A percentile compares a stretch with the other conserved stretches of the same genome.
phyloP scores from a whole-genome alignment of 2,888 invertebrate species.

The Scaptomyza tumidula region DNA sequence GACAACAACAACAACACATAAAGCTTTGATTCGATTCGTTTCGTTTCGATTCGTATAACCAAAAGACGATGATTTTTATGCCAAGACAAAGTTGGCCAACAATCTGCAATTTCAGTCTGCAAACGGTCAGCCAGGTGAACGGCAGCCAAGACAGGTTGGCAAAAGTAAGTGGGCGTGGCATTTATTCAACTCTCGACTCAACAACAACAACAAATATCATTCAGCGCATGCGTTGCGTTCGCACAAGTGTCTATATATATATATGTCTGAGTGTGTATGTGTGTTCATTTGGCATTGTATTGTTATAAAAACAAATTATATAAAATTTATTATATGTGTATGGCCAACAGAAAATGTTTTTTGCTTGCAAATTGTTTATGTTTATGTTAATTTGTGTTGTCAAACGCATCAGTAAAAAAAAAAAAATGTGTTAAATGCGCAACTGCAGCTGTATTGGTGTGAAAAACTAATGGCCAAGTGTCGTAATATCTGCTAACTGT shows the following conservation, averaged over 20 bases:
- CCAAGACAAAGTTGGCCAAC: constrained; percentile 82
- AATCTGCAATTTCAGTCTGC: constrained; percentile 83
- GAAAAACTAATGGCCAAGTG: constrained; percentile 42
- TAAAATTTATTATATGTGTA: constrained; percentile 47
- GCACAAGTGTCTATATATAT: constrained; percentile 49
- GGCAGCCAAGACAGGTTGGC: constrained; percentile 72
- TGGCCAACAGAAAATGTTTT: constrained; percentile 20
- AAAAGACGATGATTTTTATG: constrained; percentile 66
- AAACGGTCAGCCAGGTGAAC: constrained; percentile 84
- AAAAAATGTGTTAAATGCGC: constrained; percentile 33
- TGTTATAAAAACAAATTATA: constrained; percentile 63
- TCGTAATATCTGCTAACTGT: constrained; percentile 37
- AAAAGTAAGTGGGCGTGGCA: constrained; percentile 62
- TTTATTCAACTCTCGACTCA: background rate
- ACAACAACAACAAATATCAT: constrained; percentile 1
- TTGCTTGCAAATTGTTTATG: constrained; percentile 34
- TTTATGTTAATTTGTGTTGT: constrained; percentile 22
- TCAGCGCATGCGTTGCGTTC: constrained; percentile 53
- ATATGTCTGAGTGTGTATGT: constrained; percentile 26
- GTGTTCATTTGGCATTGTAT: constrained; percentile 36
- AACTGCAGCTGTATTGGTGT: constrained; percentile 39
- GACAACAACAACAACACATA: constrained; percentile 7
- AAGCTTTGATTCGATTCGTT: constrained; percentile 52
- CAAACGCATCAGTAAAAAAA: constrained; percentile 4
- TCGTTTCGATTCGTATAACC: constrained; percentile 26